These are phyloP conservation scores for Theocolax elegans DNA, from an alignment of 1,140 invertebrate genomes.

Conservation along the genomic window DNA sequence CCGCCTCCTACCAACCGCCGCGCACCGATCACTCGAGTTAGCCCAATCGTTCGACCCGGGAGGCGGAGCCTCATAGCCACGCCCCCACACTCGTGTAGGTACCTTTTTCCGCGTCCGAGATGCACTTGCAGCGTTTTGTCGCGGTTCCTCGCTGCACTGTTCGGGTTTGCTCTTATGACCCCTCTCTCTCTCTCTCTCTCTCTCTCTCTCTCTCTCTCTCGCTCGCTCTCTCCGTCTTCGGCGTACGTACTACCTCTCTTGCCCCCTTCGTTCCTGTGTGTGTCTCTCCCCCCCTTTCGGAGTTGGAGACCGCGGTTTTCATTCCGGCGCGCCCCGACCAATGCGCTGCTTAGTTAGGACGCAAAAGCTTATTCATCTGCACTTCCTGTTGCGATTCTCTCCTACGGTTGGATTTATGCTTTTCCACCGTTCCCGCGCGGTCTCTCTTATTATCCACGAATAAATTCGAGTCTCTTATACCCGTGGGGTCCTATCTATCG, in stretches of 20 bases:
- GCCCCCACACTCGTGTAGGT: neutral
- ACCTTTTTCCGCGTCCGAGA: neutral
- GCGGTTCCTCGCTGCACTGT: neutral
- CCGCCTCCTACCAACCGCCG: neutral
- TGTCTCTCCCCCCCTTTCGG: neutral
- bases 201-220: neutral
- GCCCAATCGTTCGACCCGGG: neutral
- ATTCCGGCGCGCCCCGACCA: slow-evolving; percentile 10
- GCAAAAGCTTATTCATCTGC: slow-evolving; percentile 16
- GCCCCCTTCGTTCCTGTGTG: neutral
- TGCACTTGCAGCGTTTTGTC: neutral
- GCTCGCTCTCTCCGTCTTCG: neutral
- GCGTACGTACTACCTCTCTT: too few relatives aligned
- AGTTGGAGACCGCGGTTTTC: neutral
- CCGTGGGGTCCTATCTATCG: too few relatives aligned
- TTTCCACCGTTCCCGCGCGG: neutral
- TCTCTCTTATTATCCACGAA: slow-evolving; percentile 18
- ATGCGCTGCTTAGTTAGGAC: slow-evolving; percentile 14
- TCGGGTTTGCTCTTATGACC: slow-evolving; percentile 4
- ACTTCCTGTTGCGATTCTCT: neutral
- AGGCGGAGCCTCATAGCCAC: neutral
- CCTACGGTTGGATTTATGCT: slow-evolving; percentile 16
- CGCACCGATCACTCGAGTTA: too few relatives aligned
- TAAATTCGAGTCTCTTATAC: slow-evolving; percentile 24
- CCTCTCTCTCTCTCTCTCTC: neutral